A percentile compares a stretch with the other conserved stretches of the same genome.
phyloP scores from a whole-genome alignment of 2,113 vertebrate species.

The Lophotis ruficrista region DNA sequence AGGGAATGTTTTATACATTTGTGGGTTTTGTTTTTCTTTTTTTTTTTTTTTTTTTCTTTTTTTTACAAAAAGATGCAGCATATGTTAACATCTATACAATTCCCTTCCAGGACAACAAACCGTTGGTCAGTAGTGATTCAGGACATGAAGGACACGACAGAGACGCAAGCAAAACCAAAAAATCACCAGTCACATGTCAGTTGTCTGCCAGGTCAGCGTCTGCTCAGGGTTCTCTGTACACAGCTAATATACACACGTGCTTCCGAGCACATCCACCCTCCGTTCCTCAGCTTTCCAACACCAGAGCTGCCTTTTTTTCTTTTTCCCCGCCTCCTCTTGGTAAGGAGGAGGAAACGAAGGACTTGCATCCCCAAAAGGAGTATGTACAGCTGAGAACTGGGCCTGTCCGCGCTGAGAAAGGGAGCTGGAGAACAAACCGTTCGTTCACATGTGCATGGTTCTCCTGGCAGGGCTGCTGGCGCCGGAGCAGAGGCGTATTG shows the following conservation, averaged over 20 bases:
- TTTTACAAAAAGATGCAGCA: slow-evolving; percentile 54
- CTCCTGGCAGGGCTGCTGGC: not conserved
- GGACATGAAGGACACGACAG: slow-evolving; percentile 23
- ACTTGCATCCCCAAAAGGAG: not conserved
- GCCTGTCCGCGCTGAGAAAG: not conserved
- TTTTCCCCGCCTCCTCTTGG: not conserved
- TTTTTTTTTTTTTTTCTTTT: not conserved
- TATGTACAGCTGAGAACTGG: not conserved
- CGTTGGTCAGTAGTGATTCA: slow-evolving; percentile 65
- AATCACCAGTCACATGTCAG: not conserved
- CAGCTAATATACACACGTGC: slow-evolving; percentile 26
- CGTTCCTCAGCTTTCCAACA: slow-evolving; percentile 1
- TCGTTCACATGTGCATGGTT: not conserved
- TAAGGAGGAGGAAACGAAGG: not conserved
- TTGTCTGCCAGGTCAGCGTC: slow-evolving; percentile 33
- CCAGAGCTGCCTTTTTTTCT: not conserved
- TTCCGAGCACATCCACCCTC: slow-evolving; percentile 2
- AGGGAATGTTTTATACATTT: not conserved
- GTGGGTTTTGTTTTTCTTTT: not conserved
- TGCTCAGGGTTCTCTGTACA: slow-evolving; percentile 50
- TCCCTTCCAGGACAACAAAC: slow-evolving; percentile 50
- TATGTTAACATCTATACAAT: slow-evolving; percentile 52
- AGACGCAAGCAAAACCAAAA: not conserved
- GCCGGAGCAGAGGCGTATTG: not conserved
- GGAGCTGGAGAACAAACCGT: not conserved